Conservation (phyloP, 1,140 invertebrate species). For the Macrocentrus cingulum region DNA sequence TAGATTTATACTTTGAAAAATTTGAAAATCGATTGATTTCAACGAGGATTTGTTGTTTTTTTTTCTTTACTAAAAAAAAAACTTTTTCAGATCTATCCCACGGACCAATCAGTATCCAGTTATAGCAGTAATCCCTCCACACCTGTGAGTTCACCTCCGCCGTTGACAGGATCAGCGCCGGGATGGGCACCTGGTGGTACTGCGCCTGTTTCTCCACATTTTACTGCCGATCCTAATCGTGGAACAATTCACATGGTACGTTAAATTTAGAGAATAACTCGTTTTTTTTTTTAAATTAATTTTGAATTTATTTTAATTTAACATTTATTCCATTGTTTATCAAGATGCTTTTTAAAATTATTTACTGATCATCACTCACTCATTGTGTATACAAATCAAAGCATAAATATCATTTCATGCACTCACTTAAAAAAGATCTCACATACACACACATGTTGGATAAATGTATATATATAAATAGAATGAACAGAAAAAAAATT, state of each 20-base stretch:
- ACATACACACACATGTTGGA: too few relatives aligned
- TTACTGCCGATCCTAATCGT: slow-evolving; percentile 55
- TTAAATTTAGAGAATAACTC: slow-evolving; percentile 29
- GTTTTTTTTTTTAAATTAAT: too few relatives aligned
- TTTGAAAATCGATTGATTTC: too few relatives aligned
- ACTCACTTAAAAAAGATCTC: too few relatives aligned
- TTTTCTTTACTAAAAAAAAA: slow-evolving; percentile 12
- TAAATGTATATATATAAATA: too few relatives aligned
- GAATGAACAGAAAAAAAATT: too few relatives aligned
- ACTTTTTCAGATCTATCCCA: slow-evolving; percentile 75
- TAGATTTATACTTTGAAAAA: too few relatives aligned
- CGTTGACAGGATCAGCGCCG: slow-evolving; percentile 65
- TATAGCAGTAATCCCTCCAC: slow-evolving; percentile 90
- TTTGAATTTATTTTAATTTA: too few relatives aligned
- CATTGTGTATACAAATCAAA: background rate
- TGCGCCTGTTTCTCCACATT: slow-evolving; percentile 61
- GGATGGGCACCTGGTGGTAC: slow-evolving; percentile 62
- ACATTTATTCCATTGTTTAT: too few relatives aligned
- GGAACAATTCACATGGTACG: slow-evolving; percentile 60
- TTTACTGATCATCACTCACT: too few relatives aligned
- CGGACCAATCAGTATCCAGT: slow-evolving; percentile 84
- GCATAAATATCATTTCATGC: slow-evolving; percentile 4
- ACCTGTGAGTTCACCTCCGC: slow-evolving; percentile 83
- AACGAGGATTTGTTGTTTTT: slow-evolving; percentile 16
- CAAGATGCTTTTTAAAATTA: slow-evolving; percentile 12